These are phyloP conservation scores for Lasioglossum zephyrum DNA, from an alignment of 2,888 invertebrate genomes.

Conservation along the genomic window DNA sequence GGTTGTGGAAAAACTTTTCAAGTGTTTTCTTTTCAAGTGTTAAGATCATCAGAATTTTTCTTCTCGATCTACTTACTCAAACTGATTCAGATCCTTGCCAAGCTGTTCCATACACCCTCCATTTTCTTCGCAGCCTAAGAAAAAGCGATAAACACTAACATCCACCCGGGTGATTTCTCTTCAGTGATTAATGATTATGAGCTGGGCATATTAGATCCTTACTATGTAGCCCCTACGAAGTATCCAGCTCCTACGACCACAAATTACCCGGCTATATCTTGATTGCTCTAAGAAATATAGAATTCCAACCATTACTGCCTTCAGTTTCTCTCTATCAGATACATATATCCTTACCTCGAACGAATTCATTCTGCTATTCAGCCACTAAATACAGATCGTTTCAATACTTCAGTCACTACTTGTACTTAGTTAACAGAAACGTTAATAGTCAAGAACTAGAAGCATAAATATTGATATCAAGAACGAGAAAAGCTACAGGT, in stretches of 20 bases:
- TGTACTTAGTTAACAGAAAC: not conserved
- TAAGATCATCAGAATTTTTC: not conserved
- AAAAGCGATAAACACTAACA: constrained; percentile 55
- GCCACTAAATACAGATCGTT: not conserved
- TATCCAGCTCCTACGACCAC: constrained; percentile 67
- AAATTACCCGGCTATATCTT: constrained; percentile 79
- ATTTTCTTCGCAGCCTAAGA: constrained; percentile 28
- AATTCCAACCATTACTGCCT: constrained; percentile 42
- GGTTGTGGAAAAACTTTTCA: not conserved
- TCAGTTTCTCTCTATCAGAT: constrained; percentile 30
- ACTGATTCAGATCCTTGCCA: constrained; percentile 27
- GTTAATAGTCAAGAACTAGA: not conserved
- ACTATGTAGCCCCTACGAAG: constrained; percentile 66
- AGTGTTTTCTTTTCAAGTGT: not conserved
- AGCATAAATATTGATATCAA: not conserved
- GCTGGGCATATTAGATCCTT: constrained; percentile 81
- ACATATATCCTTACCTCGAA: constrained; percentile 9
- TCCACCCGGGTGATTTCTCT: constrained; percentile 62
- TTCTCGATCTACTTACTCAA: not conserved
- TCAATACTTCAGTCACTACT: not conserved
- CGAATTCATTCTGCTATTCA: not conserved
- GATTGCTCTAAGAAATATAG: constrained; percentile 74
- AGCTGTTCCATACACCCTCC: constrained; percentile 12
- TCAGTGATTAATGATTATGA: constrained; percentile 84
- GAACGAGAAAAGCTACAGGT: not conserved